Evolutionary conservation across 1,140 invertebrate species (phyloP).

Genomic region (Papilio aristodemus): DNA sequence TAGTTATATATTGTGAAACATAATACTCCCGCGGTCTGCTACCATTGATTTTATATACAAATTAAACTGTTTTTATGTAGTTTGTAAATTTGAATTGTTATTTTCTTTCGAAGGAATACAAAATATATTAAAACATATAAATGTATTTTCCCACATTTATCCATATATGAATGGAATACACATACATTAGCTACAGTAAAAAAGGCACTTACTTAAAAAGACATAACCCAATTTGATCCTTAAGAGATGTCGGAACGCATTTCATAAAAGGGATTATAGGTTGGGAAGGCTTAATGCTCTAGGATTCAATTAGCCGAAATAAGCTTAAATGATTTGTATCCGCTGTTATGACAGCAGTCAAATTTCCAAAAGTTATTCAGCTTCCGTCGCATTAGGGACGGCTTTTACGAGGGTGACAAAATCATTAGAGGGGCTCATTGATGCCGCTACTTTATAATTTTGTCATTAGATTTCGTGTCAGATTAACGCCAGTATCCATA

Average conservation of each 20-base stretch:
- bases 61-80: too few species aligned
- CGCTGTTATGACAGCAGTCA: slow-evolving; percentile 75
- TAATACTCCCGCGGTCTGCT: too few species aligned
- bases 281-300: slow-evolving; percentile 69
- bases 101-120: not conserved
- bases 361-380: slow-evolving; percentile 61
- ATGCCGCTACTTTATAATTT: slow-evolving; percentile 28
- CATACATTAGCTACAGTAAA: slow-evolving; percentile 36
- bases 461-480: slow-evolving; percentile 28
- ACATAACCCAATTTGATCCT: slow-evolving; percentile 56
- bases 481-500: slow-evolving; percentile 1
- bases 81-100: not conserved
- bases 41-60: too few species aligned
- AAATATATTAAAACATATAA: not conserved
- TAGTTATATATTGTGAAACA: too few species aligned
- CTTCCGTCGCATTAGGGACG: slow-evolving; percentile 62
- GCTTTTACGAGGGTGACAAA: slow-evolving; percentile 60
- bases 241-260: slow-evolving; percentile 70
- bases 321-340: slow-evolving; percentile 76
- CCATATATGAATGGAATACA: not conserved
- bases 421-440: slow-evolving; percentile 44
- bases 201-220: slow-evolving; percentile 61
- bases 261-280: slow-evolving; percentile 73
- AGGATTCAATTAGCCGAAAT: slow-evolving; percentile 79
- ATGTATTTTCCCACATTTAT: too few species aligned